Conservation (phyloP, 2,113 vertebrate genomes). For the Cisticola juncidis region DNA sequence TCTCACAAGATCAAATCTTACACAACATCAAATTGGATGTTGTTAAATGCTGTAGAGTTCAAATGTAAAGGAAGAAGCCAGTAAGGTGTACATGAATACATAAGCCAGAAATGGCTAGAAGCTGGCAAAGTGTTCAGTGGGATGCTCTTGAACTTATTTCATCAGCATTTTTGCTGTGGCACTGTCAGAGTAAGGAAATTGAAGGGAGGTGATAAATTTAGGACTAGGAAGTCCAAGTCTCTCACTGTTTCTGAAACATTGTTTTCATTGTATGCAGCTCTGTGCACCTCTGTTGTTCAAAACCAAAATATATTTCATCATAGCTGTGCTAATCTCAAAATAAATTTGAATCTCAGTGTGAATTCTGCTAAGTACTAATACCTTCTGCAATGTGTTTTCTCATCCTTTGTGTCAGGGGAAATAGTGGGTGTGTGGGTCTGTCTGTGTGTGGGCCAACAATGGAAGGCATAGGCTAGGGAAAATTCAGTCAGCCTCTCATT, state of each 20-base stretch:
- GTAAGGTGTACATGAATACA: not conserved
- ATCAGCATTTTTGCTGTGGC: not conserved
- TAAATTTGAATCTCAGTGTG: not conserved
- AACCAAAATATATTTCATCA: not conserved
- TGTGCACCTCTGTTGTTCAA: not conserved
- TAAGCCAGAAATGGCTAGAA: not conserved
- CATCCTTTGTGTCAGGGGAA: not conserved
- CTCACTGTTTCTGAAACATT: not conserved
- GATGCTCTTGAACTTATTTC: not conserved
- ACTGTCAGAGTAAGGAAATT: not conserved
- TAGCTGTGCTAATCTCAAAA: not conserved
- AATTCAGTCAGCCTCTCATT: slow-evolving; percentile 26
- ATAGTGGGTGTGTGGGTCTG: not conserved
- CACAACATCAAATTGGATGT: not conserved
- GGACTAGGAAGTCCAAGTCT: not conserved
- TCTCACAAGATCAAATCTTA: not conserved
- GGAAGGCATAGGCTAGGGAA: not conserved
- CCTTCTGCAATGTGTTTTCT: not conserved
- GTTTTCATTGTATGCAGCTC: not conserved
- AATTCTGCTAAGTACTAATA: not conserved
- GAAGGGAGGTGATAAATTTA: not conserved
- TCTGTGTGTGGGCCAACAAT: not conserved
- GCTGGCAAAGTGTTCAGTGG: not conserved
- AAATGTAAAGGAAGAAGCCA: not conserved
- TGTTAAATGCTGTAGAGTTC: not conserved